Conservation (phyloP, 2,797 vertebrate species). For the Myiotriccus ornatus region DNA sequence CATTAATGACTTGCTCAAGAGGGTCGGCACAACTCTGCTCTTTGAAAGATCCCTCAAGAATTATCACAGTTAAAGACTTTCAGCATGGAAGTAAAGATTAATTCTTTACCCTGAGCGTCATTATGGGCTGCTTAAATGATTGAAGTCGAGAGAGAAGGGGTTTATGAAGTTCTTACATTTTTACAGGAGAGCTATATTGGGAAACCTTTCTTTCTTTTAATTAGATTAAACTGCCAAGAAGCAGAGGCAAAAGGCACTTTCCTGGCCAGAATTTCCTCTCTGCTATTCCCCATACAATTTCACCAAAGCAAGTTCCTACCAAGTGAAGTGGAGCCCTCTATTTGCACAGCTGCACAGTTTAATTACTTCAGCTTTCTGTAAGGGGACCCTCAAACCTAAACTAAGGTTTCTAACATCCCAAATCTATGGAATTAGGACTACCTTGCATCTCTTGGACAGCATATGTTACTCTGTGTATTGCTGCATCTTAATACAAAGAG, state of each 20-base stretch:
- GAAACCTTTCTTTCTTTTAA: not conserved
- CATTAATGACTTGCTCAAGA: constrained; percentile 5
- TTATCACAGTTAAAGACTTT: constrained; percentile 1
- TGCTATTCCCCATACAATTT: not conserved
- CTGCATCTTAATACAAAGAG: not conserved
- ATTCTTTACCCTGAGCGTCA: not conserved
- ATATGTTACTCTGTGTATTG: not conserved
- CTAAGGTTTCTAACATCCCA: not conserved
- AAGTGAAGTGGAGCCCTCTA: not conserved
- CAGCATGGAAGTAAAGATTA: not conserved
- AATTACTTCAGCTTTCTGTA: not conserved
- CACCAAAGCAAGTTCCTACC: not conserved
- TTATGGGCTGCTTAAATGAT: not conserved
- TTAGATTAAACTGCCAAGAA: not conserved
- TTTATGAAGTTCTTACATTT: not conserved
- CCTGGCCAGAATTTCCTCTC: not conserved
- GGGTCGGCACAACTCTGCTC: not conserved
- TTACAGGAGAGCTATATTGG: not conserved
- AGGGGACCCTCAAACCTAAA: not conserved
- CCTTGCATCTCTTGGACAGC: not conserved
- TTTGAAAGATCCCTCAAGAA: constrained; percentile 19
- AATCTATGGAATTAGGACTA: not conserved
- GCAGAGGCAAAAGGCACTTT: not conserved
- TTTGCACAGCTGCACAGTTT: not conserved
- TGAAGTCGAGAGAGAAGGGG: not conserved